Conservation (phyloP, 1,140 invertebrate species). For the Bombus confusus region DNA sequence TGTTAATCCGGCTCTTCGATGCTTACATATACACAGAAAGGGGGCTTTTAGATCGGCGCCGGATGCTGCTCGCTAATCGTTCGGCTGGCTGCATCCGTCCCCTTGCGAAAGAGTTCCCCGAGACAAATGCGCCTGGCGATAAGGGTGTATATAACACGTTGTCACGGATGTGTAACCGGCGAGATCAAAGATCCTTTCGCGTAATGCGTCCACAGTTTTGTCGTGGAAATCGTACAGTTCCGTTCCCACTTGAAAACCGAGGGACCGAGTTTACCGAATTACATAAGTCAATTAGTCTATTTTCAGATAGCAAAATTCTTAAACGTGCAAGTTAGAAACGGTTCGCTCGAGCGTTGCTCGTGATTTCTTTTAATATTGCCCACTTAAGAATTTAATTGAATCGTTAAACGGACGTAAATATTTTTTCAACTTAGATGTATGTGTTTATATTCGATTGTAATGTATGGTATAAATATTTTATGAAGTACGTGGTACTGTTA, state of each 20-base stretch:
- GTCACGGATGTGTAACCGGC: slow-evolving; percentile 2
- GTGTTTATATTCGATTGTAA: background rate
- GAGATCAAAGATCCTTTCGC: slow-evolving; percentile 22
- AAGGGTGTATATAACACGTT: slow-evolving; percentile 1
- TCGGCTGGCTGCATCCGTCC: background rate
- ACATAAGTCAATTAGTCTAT: slow-evolving; percentile 58
- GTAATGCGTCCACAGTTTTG: background rate
- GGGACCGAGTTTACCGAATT: slow-evolving; percentile 38
- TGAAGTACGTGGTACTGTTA: background rate
- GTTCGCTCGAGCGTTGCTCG: background rate
- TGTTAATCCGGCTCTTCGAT: slow-evolving; percentile 9
- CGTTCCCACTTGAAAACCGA: slow-evolving; percentile 17
- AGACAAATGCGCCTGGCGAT: background rate
- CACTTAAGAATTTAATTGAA: background rate
- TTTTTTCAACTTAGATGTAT: background rate
- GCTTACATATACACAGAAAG: background rate
- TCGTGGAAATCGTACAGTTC: slow-evolving; percentile 6
- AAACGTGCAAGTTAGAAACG: slow-evolving; percentile 35
- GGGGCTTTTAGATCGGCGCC: slow-evolving; percentile 6
- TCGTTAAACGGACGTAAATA: background rate
- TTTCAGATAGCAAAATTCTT: slow-evolving; percentile 55
- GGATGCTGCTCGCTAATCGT: slow-evolving; percentile 13
- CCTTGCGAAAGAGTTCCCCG: background rate
- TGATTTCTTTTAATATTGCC: slow-evolving; percentile 20
- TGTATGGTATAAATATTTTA: background rate